Base-by-base conservation (phyloP, 2,113 vertebrate species). In the Anolis carolinensis region DNA sequence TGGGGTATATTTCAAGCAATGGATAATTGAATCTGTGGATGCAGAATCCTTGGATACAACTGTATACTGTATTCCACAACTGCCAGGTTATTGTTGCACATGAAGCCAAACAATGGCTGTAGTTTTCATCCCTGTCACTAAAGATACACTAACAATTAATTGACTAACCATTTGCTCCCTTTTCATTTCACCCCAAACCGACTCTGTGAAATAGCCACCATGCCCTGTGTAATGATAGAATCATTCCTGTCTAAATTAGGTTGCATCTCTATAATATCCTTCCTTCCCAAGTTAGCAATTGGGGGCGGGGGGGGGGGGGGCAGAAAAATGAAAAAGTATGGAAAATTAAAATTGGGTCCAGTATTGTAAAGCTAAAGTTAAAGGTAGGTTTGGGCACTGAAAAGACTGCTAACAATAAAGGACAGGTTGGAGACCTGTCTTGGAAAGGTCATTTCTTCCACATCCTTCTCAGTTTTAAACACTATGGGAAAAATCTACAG, bases 401-500 rank as follows among this genome's bases (percentile, higher is more conserved):
- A 78, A 50, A 55, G n/a, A 80, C 70, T 81, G 71, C 9, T 62
- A 77, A 59, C 32, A 48, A 63, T 86, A 63, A 65, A 63, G 36
- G 5, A 65, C 23, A 59, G 70, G 13, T n/a, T 77, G 48, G 34
- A 70, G 25, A 44, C 23, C 25, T 65, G 21, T 23, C 3, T 65
- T 30, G 59, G 48, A 59, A 72, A 59, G 5, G 13, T 70, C 50
- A 79, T 85, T 73, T 65, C 23, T 81, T 80, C 55, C 39, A 34
- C 39, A 50, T 73, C 59, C 16, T 50, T 32, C 55, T 34, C 78
- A 50, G 27, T 27, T 18, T 80, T 74, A 30, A 73, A 73, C 20
- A 50, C 36, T 25, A 74, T 65, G 70, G 39, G 78, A 86, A 81
- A 81, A 30, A 63, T 86, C 36, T 50, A 44, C 34, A 80, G 13